Percentiles rank a stretch among this genome's conserved stretches.
These are phyloP conservation scores for Crotalus viridis DNA, from an alignment of 2,113 vertebrate species.

Conservation along the genomic window DNA sequence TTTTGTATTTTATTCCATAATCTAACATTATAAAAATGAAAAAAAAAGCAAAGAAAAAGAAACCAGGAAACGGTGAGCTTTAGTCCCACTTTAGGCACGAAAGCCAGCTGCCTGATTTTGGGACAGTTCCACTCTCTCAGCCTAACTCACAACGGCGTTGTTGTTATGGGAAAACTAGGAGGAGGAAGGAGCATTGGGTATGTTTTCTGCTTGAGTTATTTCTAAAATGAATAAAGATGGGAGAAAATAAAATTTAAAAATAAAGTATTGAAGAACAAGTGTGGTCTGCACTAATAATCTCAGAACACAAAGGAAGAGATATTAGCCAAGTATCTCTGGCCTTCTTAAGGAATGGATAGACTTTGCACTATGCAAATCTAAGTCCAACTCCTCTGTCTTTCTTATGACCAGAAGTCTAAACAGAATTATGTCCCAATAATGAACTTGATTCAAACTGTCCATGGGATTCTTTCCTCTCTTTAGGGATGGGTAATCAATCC, in stretches of 20 bases:
- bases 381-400: not conserved
- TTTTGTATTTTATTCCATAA: no score
- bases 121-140: not conserved
- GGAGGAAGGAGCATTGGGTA: not conserved
- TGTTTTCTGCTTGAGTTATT: not conserved
- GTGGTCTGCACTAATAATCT: not conserved
- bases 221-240: not conserved
- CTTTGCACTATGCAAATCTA: not conserved
- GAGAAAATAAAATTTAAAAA: not conserved
- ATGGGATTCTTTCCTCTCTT: not conserved
- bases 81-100: not conserved
- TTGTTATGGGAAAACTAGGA: not conserved
- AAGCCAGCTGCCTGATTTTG: not conserved
- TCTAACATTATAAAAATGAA: no score
- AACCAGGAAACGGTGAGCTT: not conserved
- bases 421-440: not conserved
- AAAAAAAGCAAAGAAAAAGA: not conserved
- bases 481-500: not conserved
- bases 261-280: not conserved
- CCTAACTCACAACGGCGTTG: not conserved
- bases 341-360: not conserved
- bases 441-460: not conserved
- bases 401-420: not conserved
- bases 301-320: not conserved
- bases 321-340: not conserved